Base-by-base conservation (phyloP, 2,797 vertebrate genomes). In the Melanotaenia trifasciata region DNA sequence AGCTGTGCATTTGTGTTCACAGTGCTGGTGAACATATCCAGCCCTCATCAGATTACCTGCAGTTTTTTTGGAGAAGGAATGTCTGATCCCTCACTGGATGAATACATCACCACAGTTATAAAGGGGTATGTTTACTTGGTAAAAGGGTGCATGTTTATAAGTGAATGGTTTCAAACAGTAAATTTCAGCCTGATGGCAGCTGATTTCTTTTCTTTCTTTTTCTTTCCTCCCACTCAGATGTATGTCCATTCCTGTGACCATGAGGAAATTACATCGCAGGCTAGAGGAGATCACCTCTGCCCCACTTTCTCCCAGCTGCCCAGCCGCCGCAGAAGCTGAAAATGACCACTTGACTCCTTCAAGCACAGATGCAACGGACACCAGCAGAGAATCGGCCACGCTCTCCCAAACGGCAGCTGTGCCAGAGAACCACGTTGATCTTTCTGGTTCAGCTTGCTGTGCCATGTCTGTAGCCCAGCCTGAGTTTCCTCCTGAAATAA, bases 171-270 rank as follows among this genome's bases (percentile, higher is more conserved):
- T 62, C 35, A 54, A 10, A 38, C 1, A 14, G 8, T 11, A 9
- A 13, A 30, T 24, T 13, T 59, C 1, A 24, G 13, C 40, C 40
- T 45, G 16, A 20, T 43, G 14, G 1, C 40, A 14, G 13, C 38
- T 12, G 38, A 40, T 38, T 64, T 16, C 11, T 63, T 56, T 4
- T 20, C 9, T 59, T 26, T 12, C n/a, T 24, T 2, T 32, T 16
- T 13, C 2, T 38, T 20, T 5, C 2, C 8, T 4, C 1, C 5
- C 9, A 14, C 58, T 36, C 78, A 97, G 96, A 28, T 96, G 88
- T 74, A 91, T 95, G 94, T 97, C 96, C 47, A 68, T 97, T n/a
- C 96, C 96, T 18, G 78, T 93, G 73, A 93, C 94, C 59, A 92
- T 96, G 92, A 94, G 86, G 84, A 84, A 90, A 1, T 76, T 97